These are phyloP conservation scores for Eublepharis macularius DNA, from an alignment of 2,113 vertebrate genomes.

Conservation along the genomic window DNA sequence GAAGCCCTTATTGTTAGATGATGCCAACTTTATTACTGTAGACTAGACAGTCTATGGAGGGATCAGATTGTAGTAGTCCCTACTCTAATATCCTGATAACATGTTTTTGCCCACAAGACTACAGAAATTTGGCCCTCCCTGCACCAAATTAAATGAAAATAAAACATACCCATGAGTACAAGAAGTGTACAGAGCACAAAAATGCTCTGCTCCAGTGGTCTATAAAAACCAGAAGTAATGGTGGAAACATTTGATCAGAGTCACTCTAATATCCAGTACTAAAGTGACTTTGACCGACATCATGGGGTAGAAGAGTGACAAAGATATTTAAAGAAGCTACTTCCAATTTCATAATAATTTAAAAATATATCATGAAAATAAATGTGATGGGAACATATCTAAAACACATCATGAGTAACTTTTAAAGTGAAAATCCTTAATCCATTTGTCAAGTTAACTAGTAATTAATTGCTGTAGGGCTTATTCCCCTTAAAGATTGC, in stretches of 20 bases:
- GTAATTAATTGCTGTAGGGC: neutral
- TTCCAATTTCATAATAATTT: neutral
- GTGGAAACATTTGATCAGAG: conserved; percentile 34
- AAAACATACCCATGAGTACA: neutral
- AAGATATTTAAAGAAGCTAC: conserved; percentile 37
- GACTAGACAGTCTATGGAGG: neutral
- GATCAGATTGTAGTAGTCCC: neutral
- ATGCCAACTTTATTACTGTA: neutral
- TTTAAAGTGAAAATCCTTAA: neutral
- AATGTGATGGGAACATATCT: conserved; percentile 20
- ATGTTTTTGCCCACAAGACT: neutral
- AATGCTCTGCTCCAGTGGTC: conserved; percentile 49
- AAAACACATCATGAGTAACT: neutral
- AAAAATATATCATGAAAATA: conserved; percentile 8
- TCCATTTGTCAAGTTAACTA: neutral
- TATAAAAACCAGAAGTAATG: conserved; percentile 30
- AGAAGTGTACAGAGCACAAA: conserved; percentile 39
- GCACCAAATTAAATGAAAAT: neutral
- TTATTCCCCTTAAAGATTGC: neutral
- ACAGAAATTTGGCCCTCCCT: neutral
- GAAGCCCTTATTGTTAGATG: neutral
- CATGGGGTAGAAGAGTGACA: conserved; percentile 31
- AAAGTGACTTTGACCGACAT: conserved; percentile 50
- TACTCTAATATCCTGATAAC: neutral
- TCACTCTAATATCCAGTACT: conserved; percentile 3